Conservation (phyloP, 2,113 vertebrate genomes). For the Brachyistius frenatus region DNA sequence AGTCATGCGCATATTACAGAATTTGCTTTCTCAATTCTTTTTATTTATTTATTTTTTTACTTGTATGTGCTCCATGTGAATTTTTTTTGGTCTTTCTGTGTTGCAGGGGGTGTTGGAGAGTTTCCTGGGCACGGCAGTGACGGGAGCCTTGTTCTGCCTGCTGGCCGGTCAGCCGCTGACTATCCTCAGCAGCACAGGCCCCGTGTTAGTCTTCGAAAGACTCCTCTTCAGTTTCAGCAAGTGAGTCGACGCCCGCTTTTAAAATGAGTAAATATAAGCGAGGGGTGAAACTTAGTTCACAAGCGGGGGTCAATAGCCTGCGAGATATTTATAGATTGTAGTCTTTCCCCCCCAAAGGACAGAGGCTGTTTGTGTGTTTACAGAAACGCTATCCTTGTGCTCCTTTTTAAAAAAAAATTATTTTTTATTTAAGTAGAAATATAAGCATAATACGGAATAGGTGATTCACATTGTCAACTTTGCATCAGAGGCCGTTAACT, state of each 20-base stretch:
- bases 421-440: too few relatives aligned
- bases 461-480: not conserved
- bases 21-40: not conserved
- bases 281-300: not conserved
- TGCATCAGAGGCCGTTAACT: not conserved
- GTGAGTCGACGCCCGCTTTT: constrained; percentile 76
- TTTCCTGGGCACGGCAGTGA: constrained; percentile 94
- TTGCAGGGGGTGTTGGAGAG: constrained; percentile 96
- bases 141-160: constrained; percentile 93
- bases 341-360: constrained; percentile 10
- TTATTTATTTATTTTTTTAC: not conserved
- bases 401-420: not conserved
- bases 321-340: constrained; percentile 8
- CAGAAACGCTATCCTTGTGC: not conserved
- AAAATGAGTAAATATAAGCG: too few relatives aligned
- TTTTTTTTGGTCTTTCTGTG: constrained; percentile 20
- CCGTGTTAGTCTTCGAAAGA: constrained; percentile 95
- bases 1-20: not conserved
- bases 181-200: constrained; percentile 97
- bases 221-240: constrained; percentile 98
- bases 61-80: not conserved
- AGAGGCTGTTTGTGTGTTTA: constrained; percentile 6
- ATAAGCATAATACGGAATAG: too few relatives aligned
- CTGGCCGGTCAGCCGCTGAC: constrained; percentile 95
- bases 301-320: not conserved